Evolutionary conservation across 30 jellyfish, hydroid and myxozoan species (phyloP).

Genomic region (Hydractinia echinata): DNA sequence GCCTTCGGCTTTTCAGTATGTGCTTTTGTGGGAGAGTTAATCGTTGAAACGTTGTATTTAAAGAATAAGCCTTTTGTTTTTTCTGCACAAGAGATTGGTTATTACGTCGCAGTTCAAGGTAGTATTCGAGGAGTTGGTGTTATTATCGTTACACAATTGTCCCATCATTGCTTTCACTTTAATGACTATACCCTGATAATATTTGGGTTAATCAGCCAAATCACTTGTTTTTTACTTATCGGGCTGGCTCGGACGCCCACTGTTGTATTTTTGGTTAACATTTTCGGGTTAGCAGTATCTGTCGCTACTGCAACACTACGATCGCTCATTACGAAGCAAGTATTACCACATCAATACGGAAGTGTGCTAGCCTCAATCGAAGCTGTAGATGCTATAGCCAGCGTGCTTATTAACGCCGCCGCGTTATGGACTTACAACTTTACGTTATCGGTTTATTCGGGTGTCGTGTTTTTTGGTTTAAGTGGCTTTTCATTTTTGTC

Average conservation of each 20-base stretch:
- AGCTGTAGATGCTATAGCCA: slow-evolving; percentile 74
- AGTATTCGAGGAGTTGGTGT: slow-evolving; percentile 70
- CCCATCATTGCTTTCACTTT: slow-evolving; percentile 44
- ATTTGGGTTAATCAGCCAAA: slow-evolving; percentile 67
- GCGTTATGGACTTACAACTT: slow-evolving; percentile 51
- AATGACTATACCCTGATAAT: slow-evolving; percentile 50
- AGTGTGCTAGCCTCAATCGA: slow-evolving; percentile 68
- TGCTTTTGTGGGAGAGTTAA: slow-evolving; percentile 68
- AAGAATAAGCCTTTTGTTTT: slow-evolving; percentile 63
- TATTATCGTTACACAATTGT: slow-evolving; percentile 57
- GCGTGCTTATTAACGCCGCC: slow-evolving; percentile 46
- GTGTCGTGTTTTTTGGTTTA: slow-evolving; percentile 49
- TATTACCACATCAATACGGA: slow-evolving; percentile 73
- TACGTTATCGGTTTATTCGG: slow-evolving; percentile 61
- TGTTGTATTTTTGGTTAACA: slow-evolving; percentile 55
- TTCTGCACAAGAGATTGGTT: slow-evolving; percentile 66
- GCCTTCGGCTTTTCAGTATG: slow-evolving; percentile 69
- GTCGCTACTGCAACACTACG: slow-evolving; percentile 64
- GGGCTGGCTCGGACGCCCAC: slow-evolving; percentile 51
- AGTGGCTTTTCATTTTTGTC: slow-evolving; percentile 47
- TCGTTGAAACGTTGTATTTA: slow-evolving; percentile 56
- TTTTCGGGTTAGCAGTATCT: slow-evolving; percentile 67
- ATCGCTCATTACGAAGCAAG: slow-evolving; percentile 65
- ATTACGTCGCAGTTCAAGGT: slow-evolving; percentile 48
- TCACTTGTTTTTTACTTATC: slow-evolving; percentile 42